Evolutionary conservation across 2,113 vertebrate species (phyloP).

Genomic region (Hippocampus mohnikei): DNA sequence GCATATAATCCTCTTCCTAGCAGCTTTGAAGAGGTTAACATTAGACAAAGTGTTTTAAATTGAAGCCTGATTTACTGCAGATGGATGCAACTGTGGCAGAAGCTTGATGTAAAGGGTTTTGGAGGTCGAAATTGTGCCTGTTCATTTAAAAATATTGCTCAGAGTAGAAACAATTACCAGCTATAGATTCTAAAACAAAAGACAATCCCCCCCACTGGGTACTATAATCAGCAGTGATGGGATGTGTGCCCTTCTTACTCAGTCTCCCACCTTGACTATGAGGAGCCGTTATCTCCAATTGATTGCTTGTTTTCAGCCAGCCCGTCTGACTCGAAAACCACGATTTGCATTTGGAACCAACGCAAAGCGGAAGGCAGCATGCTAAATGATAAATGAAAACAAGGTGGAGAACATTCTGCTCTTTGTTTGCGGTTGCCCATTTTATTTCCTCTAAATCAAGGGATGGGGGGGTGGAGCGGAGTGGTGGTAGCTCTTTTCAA

Average conservation of each 20-base stretch:
- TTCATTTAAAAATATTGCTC: constrained; percentile 2
- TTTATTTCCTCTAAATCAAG: constrained; percentile 50
- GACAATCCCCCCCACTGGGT: constrained; percentile 42
- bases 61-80: constrained; percentile 10
- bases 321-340: constrained; percentile 52
- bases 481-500: constrained; percentile 47
- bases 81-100: not conserved
- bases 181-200: not conserved
- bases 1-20: not conserved
- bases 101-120: constrained; percentile 13
- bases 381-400: constrained; percentile 48
- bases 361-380: constrained; percentile 39
- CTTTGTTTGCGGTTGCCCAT: constrained; percentile 29
- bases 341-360: constrained; percentile 51
- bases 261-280: constrained; percentile 61
- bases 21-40: not conserved
- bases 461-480: constrained; percentile 3
- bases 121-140: not conserved
- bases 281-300: constrained; percentile 69
- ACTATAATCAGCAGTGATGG: constrained; percentile 68
- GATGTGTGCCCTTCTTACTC: constrained; percentile 39
- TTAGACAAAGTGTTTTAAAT: not conserved
- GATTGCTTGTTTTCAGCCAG: constrained; percentile 62
- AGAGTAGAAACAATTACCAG: constrained; percentile 12
- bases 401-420: constrained; percentile 39